Base-by-base conservation (phyloP, 2,797 vertebrate genomes). In the Coendou prehensilis region DNA sequence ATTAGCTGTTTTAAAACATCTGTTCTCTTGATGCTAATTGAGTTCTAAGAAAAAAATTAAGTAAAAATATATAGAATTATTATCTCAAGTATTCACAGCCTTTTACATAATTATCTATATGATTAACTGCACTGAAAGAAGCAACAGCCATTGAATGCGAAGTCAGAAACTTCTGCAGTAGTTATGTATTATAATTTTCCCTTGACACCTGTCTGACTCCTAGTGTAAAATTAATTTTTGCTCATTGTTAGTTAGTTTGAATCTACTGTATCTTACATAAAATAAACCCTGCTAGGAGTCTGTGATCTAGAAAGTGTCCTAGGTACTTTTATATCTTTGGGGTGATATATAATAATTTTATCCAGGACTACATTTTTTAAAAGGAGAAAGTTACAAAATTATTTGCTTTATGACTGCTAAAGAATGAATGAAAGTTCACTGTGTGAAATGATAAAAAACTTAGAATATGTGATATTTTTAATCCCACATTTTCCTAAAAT, bases 161-260 rank as follows among this genome's bases (percentile, higher is more conserved):
- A 92, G 10, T 20, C 30, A 80, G 52, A 56, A 10, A 1, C 50
- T 83, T 64, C 30, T 37, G 45, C 28, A 54, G 8, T 30, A 13
- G 50, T 86, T 45, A 33, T 47, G 54, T 89, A 93, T 89, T 22
- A 61, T 61, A 82, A 86, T 91, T 93, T 73, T 22, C 71, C 54
- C 61, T 73, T 61, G 41, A 87, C 54, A 64, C 47, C 57, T 76
- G 57, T 37, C 81, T 71, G 75, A 95, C 80, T 95, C 30, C 11
- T 80, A 5, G 15, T 47, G 50, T 80, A 64, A 87, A 95, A 71
- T 93, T 91, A 83, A 54, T 22, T 56, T 63, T 92, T 45, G 14
- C 20, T 81, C 64, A 82, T 96, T 90, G 83, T 80, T 89, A 57
- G 45, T 37, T 80, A 80, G 91, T 87, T 80, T 93, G 20, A 95